Evolutionary conservation across 2,888 invertebrate genomes (phyloP).

Genomic region (Apamea sordens): DNA sequence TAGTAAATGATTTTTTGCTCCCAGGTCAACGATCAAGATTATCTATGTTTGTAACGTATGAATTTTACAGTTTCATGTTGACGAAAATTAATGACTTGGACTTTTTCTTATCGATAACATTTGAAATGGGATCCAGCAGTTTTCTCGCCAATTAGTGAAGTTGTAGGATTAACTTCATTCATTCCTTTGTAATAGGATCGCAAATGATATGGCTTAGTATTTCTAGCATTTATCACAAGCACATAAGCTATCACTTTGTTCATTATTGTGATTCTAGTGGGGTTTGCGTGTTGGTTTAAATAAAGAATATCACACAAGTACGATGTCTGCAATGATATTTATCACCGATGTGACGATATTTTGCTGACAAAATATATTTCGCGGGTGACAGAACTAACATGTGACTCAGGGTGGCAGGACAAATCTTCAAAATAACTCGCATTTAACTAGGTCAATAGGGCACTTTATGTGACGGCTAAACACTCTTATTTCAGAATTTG

Average conservation of each 20-base stretch:
- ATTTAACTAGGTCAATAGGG: too few relatives aligned
- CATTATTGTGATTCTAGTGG: neutral
- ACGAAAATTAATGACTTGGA: neutral
- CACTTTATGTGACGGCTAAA: too few relatives aligned
- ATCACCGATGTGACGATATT: neutral
- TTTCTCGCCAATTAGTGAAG: neutral
- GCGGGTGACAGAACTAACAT: neutral
- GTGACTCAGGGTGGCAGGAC: too few relatives aligned
- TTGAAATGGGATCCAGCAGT: neutral
- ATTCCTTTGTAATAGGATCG: neutral
- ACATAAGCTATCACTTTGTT: too few relatives aligned
- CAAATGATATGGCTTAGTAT: neutral
- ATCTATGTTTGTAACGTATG: neutral
- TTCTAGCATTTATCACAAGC: neutral
- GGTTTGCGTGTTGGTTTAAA: neutral
- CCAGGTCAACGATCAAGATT: constrained; percentile 9
- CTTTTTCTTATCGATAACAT: constrained; percentile 24
- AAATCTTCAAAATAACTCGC: too few relatives aligned
- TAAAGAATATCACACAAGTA: neutral
- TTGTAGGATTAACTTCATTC: neutral
- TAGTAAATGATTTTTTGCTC: neutral
- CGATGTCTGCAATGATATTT: neutral
- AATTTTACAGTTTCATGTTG: neutral
- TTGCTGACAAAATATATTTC: neutral
- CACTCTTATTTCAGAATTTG: too few relatives aligned